Base-by-base conservation (phyloP, 2,113 vertebrate genomes). In the Pristiophorus japonicus region DNA sequence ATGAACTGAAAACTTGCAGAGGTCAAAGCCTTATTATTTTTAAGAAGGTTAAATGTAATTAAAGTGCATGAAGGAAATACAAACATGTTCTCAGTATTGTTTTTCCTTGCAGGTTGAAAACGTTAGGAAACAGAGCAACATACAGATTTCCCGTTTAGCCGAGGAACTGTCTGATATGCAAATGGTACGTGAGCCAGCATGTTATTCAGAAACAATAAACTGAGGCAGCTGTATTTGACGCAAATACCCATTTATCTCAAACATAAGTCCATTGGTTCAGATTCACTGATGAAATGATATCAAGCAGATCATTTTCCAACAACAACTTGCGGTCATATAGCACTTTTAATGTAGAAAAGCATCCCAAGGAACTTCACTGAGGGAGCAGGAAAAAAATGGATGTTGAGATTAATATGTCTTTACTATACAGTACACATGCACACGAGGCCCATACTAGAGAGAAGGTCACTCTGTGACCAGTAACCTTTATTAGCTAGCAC, bases 161-260 rank as follows among this genome's bases (percentile, higher is more conserved):
- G 98, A 98, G 96, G 98, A 99, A 96, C 96, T 99, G 95, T 97
- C 98, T 65, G 98, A 98, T 66, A 97, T 99, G 96, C 98, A 99
- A 95, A 97, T 98, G 98, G 99, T 99, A 97, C 7, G 97, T 97
- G 27, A 30, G 73, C 22, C 7, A 65, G 27, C 34, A 24, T 78
- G 65, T 3, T 78, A 30, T 62, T 42, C n/a, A 27, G 30, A 85
- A 81, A 66, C 51, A 45, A 38, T 85, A 87, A 75, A 47, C 1
- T 90, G 55, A 42, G 55, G 42, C 27, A 34, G 24, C 95, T 66
- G 55, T 12, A 18, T 27, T 63, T 81, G 62, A 81, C 34, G 22
- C 59, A 90, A 45, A 27, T n/a, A 22, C 51, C 24, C 18, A 30
- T 24, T 65, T 65, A 16, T 87, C 27, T 95, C 63, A 51, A 27